Evolutionary conservation across 2,888 invertebrate genomes (phyloP).

Genomic region (Portevinia maculata): DNA sequence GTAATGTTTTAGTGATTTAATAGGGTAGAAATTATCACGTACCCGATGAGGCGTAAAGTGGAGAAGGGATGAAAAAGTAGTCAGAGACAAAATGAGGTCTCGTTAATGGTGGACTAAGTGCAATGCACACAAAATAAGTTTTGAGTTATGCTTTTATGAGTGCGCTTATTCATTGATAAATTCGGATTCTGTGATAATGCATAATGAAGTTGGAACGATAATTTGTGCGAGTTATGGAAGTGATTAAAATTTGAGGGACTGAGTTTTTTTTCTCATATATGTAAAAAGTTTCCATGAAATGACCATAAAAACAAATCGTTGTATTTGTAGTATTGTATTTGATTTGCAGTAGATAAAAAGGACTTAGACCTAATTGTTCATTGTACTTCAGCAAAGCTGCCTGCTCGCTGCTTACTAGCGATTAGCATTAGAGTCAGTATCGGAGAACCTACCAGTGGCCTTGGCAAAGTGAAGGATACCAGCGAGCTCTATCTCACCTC

Average conservation of each 20-base stretch:
- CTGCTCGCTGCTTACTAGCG: no score
- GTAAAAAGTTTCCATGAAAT: no score
- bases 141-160: conserved; percentile 9
- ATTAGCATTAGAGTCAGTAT: no score
- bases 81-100: conserved; percentile 47
- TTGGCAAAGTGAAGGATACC: no score
- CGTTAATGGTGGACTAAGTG: conserved; percentile 32
- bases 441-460: no score
- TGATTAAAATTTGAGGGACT: not conserved
- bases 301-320: no score
- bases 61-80: conserved; percentile 22
- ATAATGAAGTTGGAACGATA: conserved; percentile 8
- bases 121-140: conserved; percentile 15
- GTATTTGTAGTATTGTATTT: no score
- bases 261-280: not conserved
- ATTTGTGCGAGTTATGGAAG: not conserved
- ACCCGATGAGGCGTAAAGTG: not conserved
- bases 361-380: no score
- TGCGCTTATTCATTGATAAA: conserved; percentile 15
- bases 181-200: conserved; percentile 21
- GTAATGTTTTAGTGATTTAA: conserved; percentile 19
- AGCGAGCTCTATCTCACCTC: no score
- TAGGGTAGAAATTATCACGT: conserved; percentile 14
- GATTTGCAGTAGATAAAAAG: no score
- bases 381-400: no score